Percentiles rank a stretch among this genome's conserved stretches.
Evolutionary conservation across 2,113 vertebrate genomes (phyloP).

Genomic region (Upupa epops): DNA sequence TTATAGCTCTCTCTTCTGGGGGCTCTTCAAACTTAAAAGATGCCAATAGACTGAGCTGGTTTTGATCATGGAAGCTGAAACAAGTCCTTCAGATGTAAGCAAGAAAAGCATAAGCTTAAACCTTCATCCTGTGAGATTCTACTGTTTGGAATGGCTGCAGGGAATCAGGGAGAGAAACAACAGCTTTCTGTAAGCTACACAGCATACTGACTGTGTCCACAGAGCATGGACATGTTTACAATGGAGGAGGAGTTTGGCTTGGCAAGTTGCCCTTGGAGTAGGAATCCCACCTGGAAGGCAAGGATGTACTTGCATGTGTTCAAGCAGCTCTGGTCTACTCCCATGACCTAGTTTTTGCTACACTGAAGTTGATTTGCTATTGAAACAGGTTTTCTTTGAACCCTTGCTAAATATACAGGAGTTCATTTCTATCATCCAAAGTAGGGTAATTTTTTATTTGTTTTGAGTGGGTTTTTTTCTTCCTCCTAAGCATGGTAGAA

Average conservation of each 20-base stretch:
- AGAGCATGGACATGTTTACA: not conserved
- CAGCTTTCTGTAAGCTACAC: not conserved
- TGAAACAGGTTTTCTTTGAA: constrained; percentile 38
- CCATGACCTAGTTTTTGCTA: constrained; percentile 18
- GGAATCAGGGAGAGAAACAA: not conserved
- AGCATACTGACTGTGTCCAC: not conserved
- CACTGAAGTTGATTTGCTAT: constrained; percentile 3
- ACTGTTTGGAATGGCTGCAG: not conserved
- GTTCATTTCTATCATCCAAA: not conserved
- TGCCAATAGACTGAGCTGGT: not conserved
- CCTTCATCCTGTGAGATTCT: not conserved
- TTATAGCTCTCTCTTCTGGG: not conserved
- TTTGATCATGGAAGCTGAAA: not conserved
- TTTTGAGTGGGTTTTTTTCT: not conserved
- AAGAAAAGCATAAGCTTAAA: not conserved
- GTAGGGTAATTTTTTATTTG: not conserved
- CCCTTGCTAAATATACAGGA: not conserved
- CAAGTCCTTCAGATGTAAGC: not conserved
- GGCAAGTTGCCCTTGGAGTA: not conserved
- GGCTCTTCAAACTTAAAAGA: not conserved
- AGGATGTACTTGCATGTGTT: not conserved
- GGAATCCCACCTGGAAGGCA: not conserved
- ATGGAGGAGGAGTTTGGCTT: not conserved
- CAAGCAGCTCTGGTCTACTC: not conserved
- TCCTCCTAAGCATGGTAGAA: not conserved